These are phyloP conservation scores for Pogonocherus hispidulus DNA, from an alignment of 2,888 invertebrate species.

Conservation along the genomic window DNA sequence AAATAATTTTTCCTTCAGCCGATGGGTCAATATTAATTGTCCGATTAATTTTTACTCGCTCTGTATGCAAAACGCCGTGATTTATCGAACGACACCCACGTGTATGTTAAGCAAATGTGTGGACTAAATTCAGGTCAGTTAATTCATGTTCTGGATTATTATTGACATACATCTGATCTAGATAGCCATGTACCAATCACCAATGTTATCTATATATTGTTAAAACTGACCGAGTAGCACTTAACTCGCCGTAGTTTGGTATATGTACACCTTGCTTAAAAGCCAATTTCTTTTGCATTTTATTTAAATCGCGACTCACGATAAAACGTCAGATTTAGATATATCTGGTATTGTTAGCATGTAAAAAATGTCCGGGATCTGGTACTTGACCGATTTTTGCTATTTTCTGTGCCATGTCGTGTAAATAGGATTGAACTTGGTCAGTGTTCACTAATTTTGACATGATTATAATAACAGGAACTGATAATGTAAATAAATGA, in stretches of 20 bases:
- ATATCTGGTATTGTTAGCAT: neutral
- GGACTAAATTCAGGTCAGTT: constrained; percentile 48
- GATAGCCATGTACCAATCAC: constrained; percentile 42
- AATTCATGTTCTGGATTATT: constrained; percentile 46
- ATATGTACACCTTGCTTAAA: constrained; percentile 13
- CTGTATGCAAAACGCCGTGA: constrained; percentile 35
- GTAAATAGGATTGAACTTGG: neutral
- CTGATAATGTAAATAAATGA: neutral
- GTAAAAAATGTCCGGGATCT: constrained; percentile 3
- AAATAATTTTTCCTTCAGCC: too few species aligned
- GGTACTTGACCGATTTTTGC: constrained; percentile 3
- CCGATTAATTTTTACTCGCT: constrained; percentile 6
- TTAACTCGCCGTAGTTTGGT: constrained; percentile 3
- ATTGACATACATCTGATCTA: constrained; percentile 45
- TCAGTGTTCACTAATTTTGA: neutral
- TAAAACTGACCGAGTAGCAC: neutral
- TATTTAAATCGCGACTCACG: constrained; percentile 18
- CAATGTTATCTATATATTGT: constrained; percentile 25
- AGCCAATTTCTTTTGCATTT: constrained; percentile 16
- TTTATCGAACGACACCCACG: constrained; percentile 41
- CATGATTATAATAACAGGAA: neutral
- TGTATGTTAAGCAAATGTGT: constrained; percentile 36
- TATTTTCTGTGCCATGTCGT: neutral
- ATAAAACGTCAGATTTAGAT: constrained; percentile 1
- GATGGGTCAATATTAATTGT: too few species aligned